These are phyloP conservation scores for Laothoe populi DNA, from an alignment of 2,888 invertebrate genomes.

Conservation along the genomic window DNA sequence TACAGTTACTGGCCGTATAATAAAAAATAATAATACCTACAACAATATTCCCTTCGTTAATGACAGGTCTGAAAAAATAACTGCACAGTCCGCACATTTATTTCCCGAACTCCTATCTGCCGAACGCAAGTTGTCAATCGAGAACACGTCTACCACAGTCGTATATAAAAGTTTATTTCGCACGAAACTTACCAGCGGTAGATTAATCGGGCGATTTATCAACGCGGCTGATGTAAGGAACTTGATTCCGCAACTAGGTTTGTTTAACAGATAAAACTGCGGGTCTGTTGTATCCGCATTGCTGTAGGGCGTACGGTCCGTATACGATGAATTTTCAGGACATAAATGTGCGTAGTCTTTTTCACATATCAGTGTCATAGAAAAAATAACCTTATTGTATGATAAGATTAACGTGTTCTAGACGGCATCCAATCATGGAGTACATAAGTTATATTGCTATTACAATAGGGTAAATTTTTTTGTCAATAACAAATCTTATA, in stretches of 20 bases:
- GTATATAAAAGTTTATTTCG: slow-evolving; percentile 37
- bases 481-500: no score
- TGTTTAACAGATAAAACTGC: slow-evolving; percentile 58
- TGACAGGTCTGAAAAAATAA: slow-evolving; percentile 16
- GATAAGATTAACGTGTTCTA: no score
- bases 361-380: no score
- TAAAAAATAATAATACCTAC: slow-evolving; percentile 6
- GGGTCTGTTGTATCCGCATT: slow-evolving; percentile 44
- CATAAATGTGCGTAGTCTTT: slow-evolving; percentile 9
- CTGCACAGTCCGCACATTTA: slow-evolving; percentile 14
- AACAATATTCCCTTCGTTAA: slow-evolving; percentile 21
- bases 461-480: no score
- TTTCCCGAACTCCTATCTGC: neutral
- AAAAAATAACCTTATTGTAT: no score
- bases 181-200: slow-evolving; percentile 31
- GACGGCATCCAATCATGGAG: no score
- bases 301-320: slow-evolving; percentile 39
- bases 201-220: slow-evolving; percentile 45
- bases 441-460: no score
- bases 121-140: slow-evolving; percentile 23
- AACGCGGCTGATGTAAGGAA: slow-evolving; percentile 42
- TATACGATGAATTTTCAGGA: slow-evolving; percentile 41
- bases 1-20: slow-evolving; percentile 3
- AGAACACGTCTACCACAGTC: slow-evolving; percentile 31
- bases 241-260: slow-evolving; percentile 50